Percentiles rank a stretch among this genome's conserved stretches.
phyloP scores from a whole-genome alignment of 2,888 invertebrate genomes.

The Lathronympha strigana region DNA sequence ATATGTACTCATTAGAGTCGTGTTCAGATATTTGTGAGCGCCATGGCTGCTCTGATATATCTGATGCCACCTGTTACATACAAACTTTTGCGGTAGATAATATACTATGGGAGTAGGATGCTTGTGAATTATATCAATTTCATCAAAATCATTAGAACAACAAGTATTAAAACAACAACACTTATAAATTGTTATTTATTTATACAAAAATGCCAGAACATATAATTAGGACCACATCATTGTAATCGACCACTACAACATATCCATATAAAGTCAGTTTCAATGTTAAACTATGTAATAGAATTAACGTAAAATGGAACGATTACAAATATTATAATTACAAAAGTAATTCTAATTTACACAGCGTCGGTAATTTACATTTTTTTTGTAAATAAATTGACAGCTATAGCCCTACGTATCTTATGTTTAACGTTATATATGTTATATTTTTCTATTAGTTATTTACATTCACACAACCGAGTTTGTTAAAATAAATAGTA shows the following conservation, averaged over 20 bases:
- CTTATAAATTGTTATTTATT: conserved; percentile 72
- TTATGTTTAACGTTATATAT: conserved; percentile 50
- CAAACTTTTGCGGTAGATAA: too few species aligned
- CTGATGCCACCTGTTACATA: too few species aligned
- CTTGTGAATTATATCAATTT: background rate
- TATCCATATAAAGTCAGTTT: conserved; percentile 56
- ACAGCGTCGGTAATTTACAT: conserved; percentile 33
- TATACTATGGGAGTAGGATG: too few species aligned
- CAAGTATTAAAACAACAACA: conserved; percentile 44
- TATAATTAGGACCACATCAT: conserved; percentile 71
- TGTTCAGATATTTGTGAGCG: too few species aligned
- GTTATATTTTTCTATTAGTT: conserved; percentile 56
- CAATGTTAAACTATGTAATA: conserved; percentile 76
- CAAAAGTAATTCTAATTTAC: conserved; percentile 35
- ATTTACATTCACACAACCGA: conserved; percentile 79
- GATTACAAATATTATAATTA: conserved; percentile 63
- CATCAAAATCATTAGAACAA: conserved; percentile 40
- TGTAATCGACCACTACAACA: conserved; percentile 58
- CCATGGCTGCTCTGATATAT: too few species aligned
- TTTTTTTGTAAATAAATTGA: conserved; percentile 50
- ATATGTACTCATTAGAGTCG: too few species aligned
- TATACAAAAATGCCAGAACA: conserved; percentile 77
- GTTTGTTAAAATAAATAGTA: conserved; percentile 61
- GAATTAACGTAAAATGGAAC: conserved; percentile 74
- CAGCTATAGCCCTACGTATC: conserved; percentile 68